Conservation (phyloP, 2,888 invertebrate species). For the Drosophila maculinotata region DNA sequence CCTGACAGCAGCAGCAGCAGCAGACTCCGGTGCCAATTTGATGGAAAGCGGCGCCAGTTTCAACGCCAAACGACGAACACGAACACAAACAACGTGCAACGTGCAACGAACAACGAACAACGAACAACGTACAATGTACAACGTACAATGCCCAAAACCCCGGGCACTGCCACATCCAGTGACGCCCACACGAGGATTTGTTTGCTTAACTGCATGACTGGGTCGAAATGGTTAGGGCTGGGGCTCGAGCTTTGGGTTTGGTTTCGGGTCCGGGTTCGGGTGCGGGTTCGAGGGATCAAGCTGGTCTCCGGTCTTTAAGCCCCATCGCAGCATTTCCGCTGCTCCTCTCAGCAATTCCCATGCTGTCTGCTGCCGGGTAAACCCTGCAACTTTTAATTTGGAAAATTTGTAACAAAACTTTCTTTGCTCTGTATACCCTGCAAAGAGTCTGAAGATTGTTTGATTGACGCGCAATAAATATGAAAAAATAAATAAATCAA, state of each 20-base stretch:
- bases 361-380: slow-evolving; percentile 17
- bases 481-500: too few species aligned
- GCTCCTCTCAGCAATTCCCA: slow-evolving; percentile 23
- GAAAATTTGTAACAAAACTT: slow-evolving; percentile 72
- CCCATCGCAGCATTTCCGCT: slow-evolving; percentile 27
- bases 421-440: slow-evolving; percentile 43
- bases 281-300: slow-evolving; percentile 8
- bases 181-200: slow-evolving; percentile 28
- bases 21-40: slow-evolving; percentile 41
- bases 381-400: slow-evolving; percentile 71
- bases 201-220: slow-evolving; percentile 58
- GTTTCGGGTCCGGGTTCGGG: background rate
- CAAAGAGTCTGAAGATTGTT: background rate
- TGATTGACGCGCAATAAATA: background rate
- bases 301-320: slow-evolving; percentile 21
- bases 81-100: slow-evolving; percentile 12
- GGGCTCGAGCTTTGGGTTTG: background rate
- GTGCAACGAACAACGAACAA: slow-evolving; percentile 4
- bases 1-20: slow-evolving; percentile 8
- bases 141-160: slow-evolving; percentile 7
- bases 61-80: slow-evolving; percentile 27
- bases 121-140: slow-evolving; percentile 12
- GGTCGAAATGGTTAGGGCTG: slow-evolving; percentile 19
- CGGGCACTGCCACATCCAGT: slow-evolving; percentile 10
- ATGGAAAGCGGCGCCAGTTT: slow-evolving; percentile 53